Percentiles rank a stretch among this genome's conserved stretches.
These are phyloP conservation scores for Tetranychus truncatus DNA, from an alignment of 2,888 invertebrate species.

Conservation along the genomic window DNA sequence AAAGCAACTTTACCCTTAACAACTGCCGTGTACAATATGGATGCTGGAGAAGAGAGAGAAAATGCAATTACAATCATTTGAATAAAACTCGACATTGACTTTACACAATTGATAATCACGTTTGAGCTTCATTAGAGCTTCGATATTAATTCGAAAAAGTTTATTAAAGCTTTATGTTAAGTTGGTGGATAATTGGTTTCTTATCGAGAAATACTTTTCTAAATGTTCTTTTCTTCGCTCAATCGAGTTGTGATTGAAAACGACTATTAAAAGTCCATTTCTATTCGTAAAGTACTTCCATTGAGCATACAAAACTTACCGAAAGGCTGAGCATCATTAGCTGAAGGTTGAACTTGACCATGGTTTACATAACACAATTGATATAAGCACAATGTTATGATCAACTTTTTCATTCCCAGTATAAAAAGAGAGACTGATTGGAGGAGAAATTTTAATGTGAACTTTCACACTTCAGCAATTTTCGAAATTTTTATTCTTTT, in stretches of 20 bases:
- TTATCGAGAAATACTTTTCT: too few relatives aligned
- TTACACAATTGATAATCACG: too few relatives aligned
- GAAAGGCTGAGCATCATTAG: slow-evolving; percentile 1
- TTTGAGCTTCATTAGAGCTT: not conserved
- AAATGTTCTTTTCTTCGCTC: too few relatives aligned
- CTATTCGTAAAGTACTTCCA: not conserved
- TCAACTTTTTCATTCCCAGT: not conserved
- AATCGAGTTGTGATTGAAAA: too few relatives aligned
- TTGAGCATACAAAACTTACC: not conserved
- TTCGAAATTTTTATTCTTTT: too few relatives aligned
- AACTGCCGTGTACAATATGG: slow-evolving; percentile 28
- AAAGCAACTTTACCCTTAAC: slow-evolving; percentile 28
- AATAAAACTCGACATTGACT: not conserved
- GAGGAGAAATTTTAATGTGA: too few relatives aligned
- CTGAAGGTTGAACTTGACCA: slow-evolving; percentile 3
- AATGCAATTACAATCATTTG: too few relatives aligned
- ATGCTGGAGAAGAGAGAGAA: slow-evolving; percentile 22
- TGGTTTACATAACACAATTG: not conserved
- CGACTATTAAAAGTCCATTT: too few relatives aligned
- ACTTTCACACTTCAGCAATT: too few relatives aligned
- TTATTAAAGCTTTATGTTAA: not conserved
- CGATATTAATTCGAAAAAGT: not conserved
- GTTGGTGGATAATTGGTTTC: not conserved
- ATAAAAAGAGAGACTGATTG: not conserved
- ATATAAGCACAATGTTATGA: not conserved